A percentile compares a stretch with the other conserved stretches of the same genome.
phyloP scores from a whole-genome alignment of 2,113 vertebrate genomes.

The Myiozetetes cayanensis region DNA sequence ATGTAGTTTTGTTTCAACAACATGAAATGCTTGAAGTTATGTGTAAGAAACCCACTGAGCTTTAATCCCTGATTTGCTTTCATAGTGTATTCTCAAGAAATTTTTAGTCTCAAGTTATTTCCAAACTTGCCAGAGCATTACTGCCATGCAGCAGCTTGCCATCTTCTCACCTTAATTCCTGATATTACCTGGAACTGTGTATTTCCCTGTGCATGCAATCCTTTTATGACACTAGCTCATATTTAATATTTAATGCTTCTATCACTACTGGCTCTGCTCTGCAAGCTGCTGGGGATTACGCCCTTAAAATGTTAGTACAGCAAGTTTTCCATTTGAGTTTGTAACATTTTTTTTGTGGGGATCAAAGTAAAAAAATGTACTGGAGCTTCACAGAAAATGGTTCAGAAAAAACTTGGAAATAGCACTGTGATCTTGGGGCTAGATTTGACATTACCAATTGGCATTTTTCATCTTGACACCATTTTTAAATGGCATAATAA shows the following conservation, averaged over 20 bases:
- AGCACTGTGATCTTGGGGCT: not conserved
- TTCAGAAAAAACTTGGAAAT: not conserved
- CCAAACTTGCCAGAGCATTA: not conserved
- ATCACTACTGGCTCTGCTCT: not conserved
- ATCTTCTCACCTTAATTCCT: not conserved
- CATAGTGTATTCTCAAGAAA: not conserved
- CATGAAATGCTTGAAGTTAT: not conserved
- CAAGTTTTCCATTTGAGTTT: not conserved
- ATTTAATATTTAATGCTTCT: constrained; percentile 5
- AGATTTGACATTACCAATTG: not conserved
- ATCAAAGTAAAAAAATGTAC: not conserved
- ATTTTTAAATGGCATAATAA: not conserved
- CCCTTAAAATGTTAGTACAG: not conserved
- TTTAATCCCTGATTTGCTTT: not conserved
- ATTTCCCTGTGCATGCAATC: not conserved
- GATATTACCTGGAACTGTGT: not conserved
- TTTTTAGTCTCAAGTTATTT: not conserved
- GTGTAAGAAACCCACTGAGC: not conserved
- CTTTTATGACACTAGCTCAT: not conserved
- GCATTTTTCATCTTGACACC: not conserved
- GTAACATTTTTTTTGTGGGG: not conserved
- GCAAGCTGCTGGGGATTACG: not conserved
- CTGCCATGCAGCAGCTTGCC: not conserved
- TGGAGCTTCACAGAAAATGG: not conserved
- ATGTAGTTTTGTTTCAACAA: not conserved